A percentile compares a stretch with the other conserved stretches of the same genome.
These are phyloP conservation scores for Anthonomus grandis DNA, from an alignment of 1,140 invertebrate species.

Conservation along the genomic window DNA sequence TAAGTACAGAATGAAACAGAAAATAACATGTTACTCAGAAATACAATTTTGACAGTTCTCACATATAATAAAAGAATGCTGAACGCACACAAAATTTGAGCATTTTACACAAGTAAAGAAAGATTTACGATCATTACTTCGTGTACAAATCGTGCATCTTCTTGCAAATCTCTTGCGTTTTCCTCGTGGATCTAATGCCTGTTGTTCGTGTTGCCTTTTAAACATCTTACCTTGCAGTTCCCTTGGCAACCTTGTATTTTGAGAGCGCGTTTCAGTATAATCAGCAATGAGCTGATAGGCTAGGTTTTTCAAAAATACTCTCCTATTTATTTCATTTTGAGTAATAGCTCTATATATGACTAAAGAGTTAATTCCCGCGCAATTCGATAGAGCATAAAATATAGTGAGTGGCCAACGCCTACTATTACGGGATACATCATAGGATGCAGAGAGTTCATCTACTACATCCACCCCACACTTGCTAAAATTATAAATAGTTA, in stretches of 20 bases:
- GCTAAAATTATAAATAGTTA: conserved; percentile 15
- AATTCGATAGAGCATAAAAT: conserved; percentile 30
- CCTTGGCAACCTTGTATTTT: not conserved
- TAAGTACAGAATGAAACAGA: too few relatives aligned
- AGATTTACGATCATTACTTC: not conserved
- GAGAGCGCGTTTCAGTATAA: not conserved
- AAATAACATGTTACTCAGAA: too few relatives aligned
- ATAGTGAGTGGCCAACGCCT: conserved; percentile 16
- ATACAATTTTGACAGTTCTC: too few relatives aligned
- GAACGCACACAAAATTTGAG: not conserved
- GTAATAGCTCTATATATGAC: not conserved
- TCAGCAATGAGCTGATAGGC: not conserved
- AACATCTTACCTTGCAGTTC: not conserved
- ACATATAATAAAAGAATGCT: too few relatives aligned
- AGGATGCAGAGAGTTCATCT: conserved; percentile 3
- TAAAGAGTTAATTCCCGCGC: conserved; percentile 47
- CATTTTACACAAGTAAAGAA: not conserved
- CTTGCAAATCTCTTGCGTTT: not conserved
- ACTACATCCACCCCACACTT: conserved; percentile 15
- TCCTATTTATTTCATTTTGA: not conserved
- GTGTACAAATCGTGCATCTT: not conserved
- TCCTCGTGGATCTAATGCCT: not conserved
- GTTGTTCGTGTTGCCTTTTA: not conserved
- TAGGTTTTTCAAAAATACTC: not conserved
- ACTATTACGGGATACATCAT: conserved; percentile 12